Evolutionary conservation across 2,888 invertebrate genomes (phyloP).

Genomic region (Oscheius sp.): DNA sequence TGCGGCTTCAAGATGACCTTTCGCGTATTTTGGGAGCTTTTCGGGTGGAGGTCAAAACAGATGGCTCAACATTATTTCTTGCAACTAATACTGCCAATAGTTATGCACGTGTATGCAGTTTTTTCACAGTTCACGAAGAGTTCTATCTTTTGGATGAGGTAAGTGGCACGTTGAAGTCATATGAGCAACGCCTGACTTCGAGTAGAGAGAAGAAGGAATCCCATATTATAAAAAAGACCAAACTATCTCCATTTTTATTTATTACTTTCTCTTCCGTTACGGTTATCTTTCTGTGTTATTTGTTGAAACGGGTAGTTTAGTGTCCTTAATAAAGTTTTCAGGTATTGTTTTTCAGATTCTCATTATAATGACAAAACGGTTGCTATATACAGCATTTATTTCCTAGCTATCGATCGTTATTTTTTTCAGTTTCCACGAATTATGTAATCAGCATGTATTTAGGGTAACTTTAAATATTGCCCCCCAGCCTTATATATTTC

Average conservation of each 20-base stretch:
- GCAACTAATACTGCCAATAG: conserved; percentile 38
- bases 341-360: too few relatives aligned
- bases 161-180: background rate
- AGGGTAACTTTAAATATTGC: too few relatives aligned
- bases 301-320: too few relatives aligned
- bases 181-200: conserved; percentile 3
- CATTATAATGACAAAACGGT: too few relatives aligned
- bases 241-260: background rate
- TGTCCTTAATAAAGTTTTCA: background rate
- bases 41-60: conserved; percentile 32
- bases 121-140: conserved; percentile 13
- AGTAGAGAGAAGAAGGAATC: conserved; percentile 7
- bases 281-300: background rate
- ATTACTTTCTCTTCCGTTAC: background rate
- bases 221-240: background rate
- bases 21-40: conserved; percentile 32
- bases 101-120: conserved; percentile 23
- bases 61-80: conserved; percentile 6
- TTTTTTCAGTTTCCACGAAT: too few relatives aligned
- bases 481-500: too few relatives aligned
- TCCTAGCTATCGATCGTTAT: too few relatives aligned
- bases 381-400: too few relatives aligned
- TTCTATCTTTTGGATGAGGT: conserved; percentile 8
- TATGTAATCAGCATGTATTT: too few relatives aligned
- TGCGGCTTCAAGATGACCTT: conserved; percentile 29